Conservation (phyloP, 2,888 invertebrate species). For the Trachelus stipa region DNA sequence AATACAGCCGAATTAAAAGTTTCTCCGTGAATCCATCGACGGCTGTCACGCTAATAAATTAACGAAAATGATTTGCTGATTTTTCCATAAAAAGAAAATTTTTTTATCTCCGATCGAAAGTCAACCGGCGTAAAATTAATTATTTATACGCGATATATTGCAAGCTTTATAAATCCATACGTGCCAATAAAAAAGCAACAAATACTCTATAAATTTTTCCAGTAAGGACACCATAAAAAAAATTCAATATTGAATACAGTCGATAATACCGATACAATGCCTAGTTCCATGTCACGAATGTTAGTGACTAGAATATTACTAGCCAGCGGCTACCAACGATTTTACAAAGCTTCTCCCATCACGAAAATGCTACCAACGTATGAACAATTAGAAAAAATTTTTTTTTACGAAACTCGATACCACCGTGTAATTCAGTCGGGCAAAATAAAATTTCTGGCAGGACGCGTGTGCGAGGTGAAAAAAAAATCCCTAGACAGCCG, state of each 20-base stretch:
- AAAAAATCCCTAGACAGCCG: neutral
- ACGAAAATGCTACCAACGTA: neutral
- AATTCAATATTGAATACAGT: neutral
- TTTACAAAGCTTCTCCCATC: neutral
- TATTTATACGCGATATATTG: neutral
- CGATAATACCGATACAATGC: neutral
- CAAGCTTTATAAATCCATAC: neutral
- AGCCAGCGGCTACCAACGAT: neutral
- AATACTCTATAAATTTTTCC: neutral
- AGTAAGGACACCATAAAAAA: neutral
- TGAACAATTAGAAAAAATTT: too few species aligned
- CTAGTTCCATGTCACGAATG: neutral
- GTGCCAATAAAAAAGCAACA: neutral
- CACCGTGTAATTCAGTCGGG: neutral
- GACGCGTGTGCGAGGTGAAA: neutral
- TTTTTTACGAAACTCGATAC: neutral
- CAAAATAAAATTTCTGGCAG: neutral
- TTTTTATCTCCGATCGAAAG: neutral
- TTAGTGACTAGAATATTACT: neutral
- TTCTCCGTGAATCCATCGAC: conserved; percentile 62
- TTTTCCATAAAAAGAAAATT: neutral
- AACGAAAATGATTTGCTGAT: conserved; percentile 19
- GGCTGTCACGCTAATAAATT: conserved; percentile 61
- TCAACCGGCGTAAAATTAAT: neutral
- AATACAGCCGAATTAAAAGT: conserved; percentile 62